Conservation (phyloP, 2,113 vertebrate species). For the Cryptomyrus ogoouensis region DNA sequence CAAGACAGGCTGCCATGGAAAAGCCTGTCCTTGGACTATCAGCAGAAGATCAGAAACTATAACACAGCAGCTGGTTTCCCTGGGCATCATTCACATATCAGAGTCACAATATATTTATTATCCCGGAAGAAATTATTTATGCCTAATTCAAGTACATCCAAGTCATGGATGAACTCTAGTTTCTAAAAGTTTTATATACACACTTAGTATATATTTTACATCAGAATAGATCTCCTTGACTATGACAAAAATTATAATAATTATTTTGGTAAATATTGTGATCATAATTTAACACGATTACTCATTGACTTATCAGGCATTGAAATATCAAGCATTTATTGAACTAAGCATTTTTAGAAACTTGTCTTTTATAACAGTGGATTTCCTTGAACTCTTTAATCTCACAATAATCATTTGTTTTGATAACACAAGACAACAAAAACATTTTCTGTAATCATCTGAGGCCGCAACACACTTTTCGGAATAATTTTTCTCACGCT, state of each 20-base stretch:
- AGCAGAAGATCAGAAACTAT: background rate
- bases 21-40: background rate
- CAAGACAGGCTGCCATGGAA: background rate
- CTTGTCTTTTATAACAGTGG: background rate
- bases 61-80: background rate
- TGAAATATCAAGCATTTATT: background rate
- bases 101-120: background rate
- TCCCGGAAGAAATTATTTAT: background rate
- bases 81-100: background rate
- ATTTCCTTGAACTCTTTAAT: background rate
- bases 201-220: background rate
- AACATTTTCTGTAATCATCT: too few species aligned
- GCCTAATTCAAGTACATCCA: background rate
- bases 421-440: background rate
- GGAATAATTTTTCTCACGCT: too few species aligned
- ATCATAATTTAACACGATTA: background rate
- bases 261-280: background rate
- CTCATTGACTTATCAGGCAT: background rate
- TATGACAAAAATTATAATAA: background rate
- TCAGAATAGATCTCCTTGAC: background rate
- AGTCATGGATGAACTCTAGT: background rate
- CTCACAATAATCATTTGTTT: background rate
- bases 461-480: too few species aligned
- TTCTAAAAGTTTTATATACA: background rate
- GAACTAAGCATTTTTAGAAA: background rate